Base-by-base conservation (phyloP, 2,113 vertebrate species). In the Silurus meridionalis region DNA sequence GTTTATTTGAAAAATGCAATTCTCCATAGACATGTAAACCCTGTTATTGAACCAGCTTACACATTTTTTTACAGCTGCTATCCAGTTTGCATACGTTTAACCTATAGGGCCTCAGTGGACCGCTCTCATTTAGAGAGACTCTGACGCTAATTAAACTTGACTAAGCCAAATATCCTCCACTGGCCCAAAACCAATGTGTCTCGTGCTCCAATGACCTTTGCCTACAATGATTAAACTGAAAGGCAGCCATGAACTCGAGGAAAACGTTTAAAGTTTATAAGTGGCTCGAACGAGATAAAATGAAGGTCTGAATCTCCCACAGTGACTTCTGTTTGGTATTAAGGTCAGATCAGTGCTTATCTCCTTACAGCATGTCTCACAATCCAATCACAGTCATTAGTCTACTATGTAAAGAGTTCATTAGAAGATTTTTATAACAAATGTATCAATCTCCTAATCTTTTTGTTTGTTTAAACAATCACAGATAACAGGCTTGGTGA, bases 81-180 rank as follows among this genome's bases (percentile, higher is more conserved):
- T 10, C 25, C 17, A 10, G 25, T 21, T 60, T 60, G 77, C 11
- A 17, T 10, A 4, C 11, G 55, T 58, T 60, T 80, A 60, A 72
- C 57, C 28, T 72, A 60, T 66, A 37, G 64, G 11, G 82, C 10
- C 28, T 67, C 50, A 53, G n/a, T 69, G 14, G 50, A 77, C 3
- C 55, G 52, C 23, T 55, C 74, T 37, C n/a, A 58, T 60, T 80
- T 15, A 21, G 4, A 4, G 15, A 37, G 53, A 60, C n/a, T 17
- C 50, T 78, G 85, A 88, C 83, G 82, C 80, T 72, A 89, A 89
- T 92, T 83, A 88, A 87, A 88, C 83, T 50, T 82, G 87, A 92
- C 87, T 82, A 88, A 88, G 87, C 92, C 69, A 85, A 67, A 85
- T 84, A 84, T 78, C 15, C 63, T 69, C 64, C 14, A 69, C 11